These are phyloP conservation scores for Zygothrica quintamaculata DNA, from an alignment of 2,888 invertebrate genomes.

Conservation along the genomic window DNA sequence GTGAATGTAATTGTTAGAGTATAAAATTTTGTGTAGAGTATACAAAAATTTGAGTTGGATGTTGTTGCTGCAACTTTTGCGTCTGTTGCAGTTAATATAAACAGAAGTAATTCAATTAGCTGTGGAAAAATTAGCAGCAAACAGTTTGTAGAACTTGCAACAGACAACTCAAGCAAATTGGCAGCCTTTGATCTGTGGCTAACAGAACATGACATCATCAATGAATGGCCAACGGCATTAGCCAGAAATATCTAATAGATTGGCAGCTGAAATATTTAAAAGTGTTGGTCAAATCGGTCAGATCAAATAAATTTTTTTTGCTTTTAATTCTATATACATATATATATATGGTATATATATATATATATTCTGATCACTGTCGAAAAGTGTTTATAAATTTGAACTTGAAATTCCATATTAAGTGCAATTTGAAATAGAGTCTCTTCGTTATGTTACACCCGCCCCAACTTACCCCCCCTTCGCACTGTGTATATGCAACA, in stretches of 20 bases:
- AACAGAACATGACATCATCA: slow-evolving; percentile 70
- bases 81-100: slow-evolving; percentile 24
- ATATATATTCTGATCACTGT: too few species aligned
- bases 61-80: slow-evolving; percentile 8
- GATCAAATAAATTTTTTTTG: slow-evolving; percentile 71
- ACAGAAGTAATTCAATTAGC: slow-evolving; percentile 55
- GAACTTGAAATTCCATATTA: slow-evolving; percentile 79
- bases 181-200: slow-evolving; percentile 64
- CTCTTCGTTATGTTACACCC: slow-evolving; percentile 24
- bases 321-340: too few species aligned
- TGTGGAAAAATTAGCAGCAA: slow-evolving; percentile 46
- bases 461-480: neutral
- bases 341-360: too few species aligned
- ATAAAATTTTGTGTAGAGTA: neutral
- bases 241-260: slow-evolving; percentile 15
- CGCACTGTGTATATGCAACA: neutral
- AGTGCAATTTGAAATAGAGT: slow-evolving; percentile 74
- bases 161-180: slow-evolving; percentile 52
- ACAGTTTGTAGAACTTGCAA: slow-evolving; percentile 48
- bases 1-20: too few species aligned
- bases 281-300: slow-evolving; percentile 46
- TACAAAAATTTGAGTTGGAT: too few species aligned
- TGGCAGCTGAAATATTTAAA: slow-evolving; percentile 14
- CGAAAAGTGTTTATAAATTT: slow-evolving; percentile 45
- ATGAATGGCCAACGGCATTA: slow-evolving; percentile 22